A percentile compares a stretch with the other conserved stretches of the same genome.
Conservation (phyloP, 2,888 invertebrate species). For the Euphydryas editha region DNA sequence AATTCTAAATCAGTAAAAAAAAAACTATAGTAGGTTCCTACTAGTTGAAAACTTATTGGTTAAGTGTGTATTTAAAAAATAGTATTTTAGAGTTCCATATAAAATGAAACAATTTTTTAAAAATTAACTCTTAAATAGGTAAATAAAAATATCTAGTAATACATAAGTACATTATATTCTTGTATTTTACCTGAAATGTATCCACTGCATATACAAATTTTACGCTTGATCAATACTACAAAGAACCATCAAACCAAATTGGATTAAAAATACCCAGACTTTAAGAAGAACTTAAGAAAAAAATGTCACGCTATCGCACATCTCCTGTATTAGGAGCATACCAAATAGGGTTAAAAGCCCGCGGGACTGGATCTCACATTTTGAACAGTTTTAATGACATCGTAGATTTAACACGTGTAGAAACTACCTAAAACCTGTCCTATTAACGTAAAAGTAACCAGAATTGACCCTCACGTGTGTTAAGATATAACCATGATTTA, state of each 20-base stretch:
- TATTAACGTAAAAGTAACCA: conserved; percentile 13
- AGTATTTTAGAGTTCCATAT: too few relatives aligned
- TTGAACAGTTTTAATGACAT: conserved; percentile 23
- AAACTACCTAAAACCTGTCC: conserved; percentile 17
- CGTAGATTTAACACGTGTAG: conserved; percentile 18
- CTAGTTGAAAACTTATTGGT: too few relatives aligned
- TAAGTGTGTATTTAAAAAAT: too few relatives aligned
- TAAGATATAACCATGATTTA: conserved; percentile 14
- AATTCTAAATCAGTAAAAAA: too few relatives aligned
- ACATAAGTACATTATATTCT: too few relatives aligned
- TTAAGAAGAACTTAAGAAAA: conserved; percentile 9
- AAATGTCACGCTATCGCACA: conserved; percentile 24
- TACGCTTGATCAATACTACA: too few relatives aligned
- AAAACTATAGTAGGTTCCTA: too few relatives aligned
- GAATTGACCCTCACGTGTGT: conserved; percentile 11
- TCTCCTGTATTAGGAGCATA: conserved; percentile 52
- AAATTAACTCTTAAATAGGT: too few relatives aligned
- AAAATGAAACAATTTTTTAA: too few relatives aligned
- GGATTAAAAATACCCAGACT: not conserved
- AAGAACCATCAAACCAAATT: not conserved
- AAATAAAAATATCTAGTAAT: too few relatives aligned
- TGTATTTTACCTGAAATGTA: not conserved
- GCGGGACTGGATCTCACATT: conserved; percentile 37
- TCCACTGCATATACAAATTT: too few relatives aligned
- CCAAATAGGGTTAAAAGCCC: conserved; percentile 54